Percentiles rank a stretch among this genome's conserved stretches.
These are phyloP conservation scores for Cetonia aurata DNA, from an alignment of 2,888 invertebrate species.

Conservation along the genomic window DNA sequence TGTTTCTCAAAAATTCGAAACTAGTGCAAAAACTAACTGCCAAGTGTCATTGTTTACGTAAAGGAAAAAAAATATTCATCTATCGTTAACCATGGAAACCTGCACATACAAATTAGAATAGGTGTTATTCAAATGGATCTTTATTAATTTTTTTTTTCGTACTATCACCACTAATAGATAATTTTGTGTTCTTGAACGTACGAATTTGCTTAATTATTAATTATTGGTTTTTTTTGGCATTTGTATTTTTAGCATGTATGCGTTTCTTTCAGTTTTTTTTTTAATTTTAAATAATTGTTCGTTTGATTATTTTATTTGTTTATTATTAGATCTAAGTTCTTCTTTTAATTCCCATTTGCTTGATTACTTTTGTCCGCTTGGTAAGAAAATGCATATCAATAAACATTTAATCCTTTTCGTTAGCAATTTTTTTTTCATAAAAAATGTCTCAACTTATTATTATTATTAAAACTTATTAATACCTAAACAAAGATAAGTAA, in stretches of 20 bases:
- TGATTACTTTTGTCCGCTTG: slow-evolving; percentile 24
- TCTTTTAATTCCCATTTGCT: slow-evolving; percentile 22
- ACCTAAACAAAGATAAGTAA: slow-evolving; percentile 39
- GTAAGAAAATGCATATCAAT: slow-evolving; percentile 35
- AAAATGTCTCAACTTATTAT: slow-evolving; percentile 46
- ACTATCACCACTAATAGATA: slow-evolving; percentile 16
- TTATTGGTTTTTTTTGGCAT: slow-evolving; percentile 17
- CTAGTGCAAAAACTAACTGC: slow-evolving; percentile 40
- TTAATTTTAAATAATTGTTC: slow-evolving; percentile 20
- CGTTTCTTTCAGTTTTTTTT: slow-evolving; percentile 16
- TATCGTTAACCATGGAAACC: slow-evolving; percentile 52
- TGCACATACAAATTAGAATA: slow-evolving; percentile 47
- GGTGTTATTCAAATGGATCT: slow-evolving; percentile 43
- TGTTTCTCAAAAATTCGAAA: slow-evolving; percentile 18
- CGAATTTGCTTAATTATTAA: slow-evolving; percentile 30
- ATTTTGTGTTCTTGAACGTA: slow-evolving; percentile 32
- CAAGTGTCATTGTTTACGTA: slow-evolving; percentile 45
- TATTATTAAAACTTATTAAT: slow-evolving; percentile 35
- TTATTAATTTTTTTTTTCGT: slow-evolving; percentile 27
- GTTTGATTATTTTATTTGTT: slow-evolving; percentile 35
- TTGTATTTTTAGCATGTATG: slow-evolving; percentile 33
- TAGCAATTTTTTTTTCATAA: slow-evolving; percentile 30
- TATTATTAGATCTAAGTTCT: slow-evolving; percentile 30
- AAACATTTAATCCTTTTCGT: slow-evolving; percentile 18
- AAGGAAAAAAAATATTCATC: slow-evolving; percentile 48